phyloP scores from a whole-genome alignment of 2,888 invertebrate genomes.

The Lasioglossum calceatum region DNA sequence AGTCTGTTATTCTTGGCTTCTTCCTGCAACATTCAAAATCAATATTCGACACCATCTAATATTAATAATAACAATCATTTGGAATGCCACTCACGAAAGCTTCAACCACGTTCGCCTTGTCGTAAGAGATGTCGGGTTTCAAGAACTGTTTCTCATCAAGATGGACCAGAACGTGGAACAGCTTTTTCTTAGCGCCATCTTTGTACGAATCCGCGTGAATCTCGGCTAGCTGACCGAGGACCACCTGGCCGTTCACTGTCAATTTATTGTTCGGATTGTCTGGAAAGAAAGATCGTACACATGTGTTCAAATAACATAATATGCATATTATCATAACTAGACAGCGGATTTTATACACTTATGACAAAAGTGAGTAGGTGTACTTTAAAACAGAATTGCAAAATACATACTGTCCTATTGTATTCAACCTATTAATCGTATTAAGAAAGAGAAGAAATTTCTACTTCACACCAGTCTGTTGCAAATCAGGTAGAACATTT shows the following conservation, averaged over 20 bases:
- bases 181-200: slow-evolving; percentile 86
- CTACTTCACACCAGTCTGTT: no score
- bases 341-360: no score
- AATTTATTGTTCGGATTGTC: slow-evolving; percentile 86
- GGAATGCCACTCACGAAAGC: slow-evolving; percentile 84
- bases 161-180: slow-evolving; percentile 87
- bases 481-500: no score
- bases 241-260: slow-evolving; percentile 86
- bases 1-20: slow-evolving; percentile 57
- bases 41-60: background rate
- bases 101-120: slow-evolving; percentile 87
- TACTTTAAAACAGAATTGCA: no score
- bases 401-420: no score
- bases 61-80: background rate
- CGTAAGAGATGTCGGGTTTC: slow-evolving; percentile 87
- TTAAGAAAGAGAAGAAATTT: no score
- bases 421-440: no score
- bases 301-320: no score
- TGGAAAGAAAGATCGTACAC: slow-evolving; percentile 57
- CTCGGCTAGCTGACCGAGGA: slow-evolving; percentile 88
- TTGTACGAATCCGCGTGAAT: slow-evolving; percentile 86
- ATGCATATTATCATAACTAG: no score
- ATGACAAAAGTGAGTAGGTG: no score
- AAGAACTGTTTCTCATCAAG: slow-evolving; percentile 88
- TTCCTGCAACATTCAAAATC: slow-evolving; percentile 67